Evolutionary conservation across 2,888 invertebrate species (phyloP).

Genomic region (Lamellibrachia columna): DNA sequence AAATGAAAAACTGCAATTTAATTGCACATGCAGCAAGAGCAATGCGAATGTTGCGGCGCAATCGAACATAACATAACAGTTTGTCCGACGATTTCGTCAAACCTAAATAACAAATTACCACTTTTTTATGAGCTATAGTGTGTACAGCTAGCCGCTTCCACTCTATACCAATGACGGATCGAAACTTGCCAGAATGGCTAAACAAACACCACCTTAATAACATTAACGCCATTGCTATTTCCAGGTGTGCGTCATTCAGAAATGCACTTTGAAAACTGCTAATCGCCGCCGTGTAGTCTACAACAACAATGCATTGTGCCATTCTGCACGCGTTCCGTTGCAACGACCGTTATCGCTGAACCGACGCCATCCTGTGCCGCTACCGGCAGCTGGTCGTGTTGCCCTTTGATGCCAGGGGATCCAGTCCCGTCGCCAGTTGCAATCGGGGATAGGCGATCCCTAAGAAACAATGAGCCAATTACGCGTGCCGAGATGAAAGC

Average conservation of each 20-base stretch:
- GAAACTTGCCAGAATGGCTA: background rate
- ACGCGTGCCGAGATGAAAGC: background rate
- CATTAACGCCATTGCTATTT: background rate
- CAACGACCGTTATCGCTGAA: background rate
- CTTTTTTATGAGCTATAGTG: too few species aligned
- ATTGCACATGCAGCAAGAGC: too few species aligned
- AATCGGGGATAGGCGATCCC: background rate
- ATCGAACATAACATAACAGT: too few species aligned
- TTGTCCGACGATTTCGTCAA: too few species aligned
- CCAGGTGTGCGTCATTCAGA: background rate
- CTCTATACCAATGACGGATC: too few species aligned
- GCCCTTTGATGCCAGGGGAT: background rate
- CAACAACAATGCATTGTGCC: background rate
- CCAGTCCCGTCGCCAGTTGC: background rate
- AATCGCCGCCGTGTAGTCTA: background rate
- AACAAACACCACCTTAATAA: background rate
- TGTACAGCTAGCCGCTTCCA: too few species aligned
- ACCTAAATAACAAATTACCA: too few species aligned
- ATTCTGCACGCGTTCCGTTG: background rate
- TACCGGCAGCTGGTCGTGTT: background rate
- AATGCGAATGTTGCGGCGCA: too few species aligned
- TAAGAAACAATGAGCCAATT: slow-evolving; percentile 16
- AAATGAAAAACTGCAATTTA: too few species aligned
- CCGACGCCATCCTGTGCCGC: background rate
- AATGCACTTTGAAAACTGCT: slow-evolving; percentile 1